Evolutionary conservation across 2,113 vertebrate species (phyloP).

Genomic region (Crotalus tigris): DNA sequence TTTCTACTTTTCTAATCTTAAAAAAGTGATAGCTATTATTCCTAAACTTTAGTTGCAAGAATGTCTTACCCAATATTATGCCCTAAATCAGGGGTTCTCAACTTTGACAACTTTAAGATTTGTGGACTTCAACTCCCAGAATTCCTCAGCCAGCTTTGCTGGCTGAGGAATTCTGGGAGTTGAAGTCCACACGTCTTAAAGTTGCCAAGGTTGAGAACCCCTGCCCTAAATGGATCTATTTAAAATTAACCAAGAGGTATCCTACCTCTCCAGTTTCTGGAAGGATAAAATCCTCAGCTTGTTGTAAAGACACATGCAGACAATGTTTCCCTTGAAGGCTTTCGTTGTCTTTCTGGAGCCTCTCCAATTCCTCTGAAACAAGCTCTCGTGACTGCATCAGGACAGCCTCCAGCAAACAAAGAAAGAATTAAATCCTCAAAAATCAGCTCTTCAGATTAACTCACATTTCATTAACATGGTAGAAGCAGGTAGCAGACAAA

Average conservation of each 20-base stretch:
- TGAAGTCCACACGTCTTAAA: no score
- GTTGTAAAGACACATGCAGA: constrained; percentile 84
- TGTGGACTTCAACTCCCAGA: no score
- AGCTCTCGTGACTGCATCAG: constrained; percentile 90
- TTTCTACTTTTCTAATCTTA: not conserved
- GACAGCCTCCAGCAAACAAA: constrained; percentile 75
- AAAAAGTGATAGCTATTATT: not conserved
- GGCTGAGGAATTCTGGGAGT: no score
- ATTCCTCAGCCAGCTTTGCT: no score
- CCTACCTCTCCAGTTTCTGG: constrained; percentile 81
- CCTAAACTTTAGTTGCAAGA: not conserved
- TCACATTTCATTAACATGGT: not conserved
- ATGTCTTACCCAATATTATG: not conserved
- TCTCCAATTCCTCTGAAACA: constrained; percentile 87
- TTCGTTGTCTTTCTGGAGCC: constrained; percentile 94
- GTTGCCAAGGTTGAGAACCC: no score
- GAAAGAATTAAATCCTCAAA: not conserved
- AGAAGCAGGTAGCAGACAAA: not conserved
- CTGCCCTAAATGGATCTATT: rapidly evolving
- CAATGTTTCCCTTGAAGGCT: constrained; percentile 93
- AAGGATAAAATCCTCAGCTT: constrained; percentile 87
- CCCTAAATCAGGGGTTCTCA: rapidly evolving
- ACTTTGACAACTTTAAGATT: no score
- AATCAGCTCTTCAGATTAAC: not conserved
- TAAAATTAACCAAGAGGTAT: not conserved